These are phyloP conservation scores for Geopemphigus sp. DNA, from an alignment of 1,140 invertebrate genomes.

Conservation along the genomic window DNA sequence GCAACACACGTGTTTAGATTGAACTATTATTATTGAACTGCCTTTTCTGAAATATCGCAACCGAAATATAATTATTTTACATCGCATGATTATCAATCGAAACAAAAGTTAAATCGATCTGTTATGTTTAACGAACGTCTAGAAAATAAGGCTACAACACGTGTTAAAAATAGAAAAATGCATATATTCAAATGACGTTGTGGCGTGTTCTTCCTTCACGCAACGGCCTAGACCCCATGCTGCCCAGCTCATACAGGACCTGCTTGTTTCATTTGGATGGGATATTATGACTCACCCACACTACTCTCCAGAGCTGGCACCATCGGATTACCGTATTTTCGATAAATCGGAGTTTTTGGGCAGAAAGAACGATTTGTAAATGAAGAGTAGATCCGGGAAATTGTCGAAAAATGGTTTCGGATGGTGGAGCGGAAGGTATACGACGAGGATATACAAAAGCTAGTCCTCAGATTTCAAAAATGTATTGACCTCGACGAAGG, in stretches of 20 bases:
- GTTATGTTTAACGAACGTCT: too few relatives aligned
- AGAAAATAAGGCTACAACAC: neutral
- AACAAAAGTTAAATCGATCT: too few relatives aligned
- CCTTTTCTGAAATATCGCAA: too few relatives aligned
- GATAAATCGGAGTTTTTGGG: slow-evolving; percentile 45
- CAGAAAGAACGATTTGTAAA: slow-evolving; percentile 48
- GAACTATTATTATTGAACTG: too few relatives aligned
- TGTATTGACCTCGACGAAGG: slow-evolving; percentile 15
- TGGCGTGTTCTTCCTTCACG: slow-evolving; percentile 54
- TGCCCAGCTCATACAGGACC: too few relatives aligned
- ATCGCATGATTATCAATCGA: too few relatives aligned
- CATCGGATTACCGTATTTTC: slow-evolving; percentile 55
- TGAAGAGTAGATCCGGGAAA: slow-evolving; percentile 25
- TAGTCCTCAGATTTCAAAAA: slow-evolving; percentile 10
- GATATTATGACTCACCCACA: too few relatives aligned
- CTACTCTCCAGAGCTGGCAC: too few relatives aligned
- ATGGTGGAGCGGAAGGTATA: neutral
- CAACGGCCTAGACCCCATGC: slow-evolving; percentile 55
- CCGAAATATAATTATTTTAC: too few relatives aligned
- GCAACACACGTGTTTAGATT: too few relatives aligned
- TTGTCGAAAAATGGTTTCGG: slow-evolving; percentile 14
- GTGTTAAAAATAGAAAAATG: too few relatives aligned
- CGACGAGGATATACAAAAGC: slow-evolving; percentile 35
- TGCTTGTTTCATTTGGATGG: too few relatives aligned
- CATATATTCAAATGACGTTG: neutral